Base-by-base conservation (phyloP, 1,140 invertebrate genomes). In the Apis dorsata region DNA sequence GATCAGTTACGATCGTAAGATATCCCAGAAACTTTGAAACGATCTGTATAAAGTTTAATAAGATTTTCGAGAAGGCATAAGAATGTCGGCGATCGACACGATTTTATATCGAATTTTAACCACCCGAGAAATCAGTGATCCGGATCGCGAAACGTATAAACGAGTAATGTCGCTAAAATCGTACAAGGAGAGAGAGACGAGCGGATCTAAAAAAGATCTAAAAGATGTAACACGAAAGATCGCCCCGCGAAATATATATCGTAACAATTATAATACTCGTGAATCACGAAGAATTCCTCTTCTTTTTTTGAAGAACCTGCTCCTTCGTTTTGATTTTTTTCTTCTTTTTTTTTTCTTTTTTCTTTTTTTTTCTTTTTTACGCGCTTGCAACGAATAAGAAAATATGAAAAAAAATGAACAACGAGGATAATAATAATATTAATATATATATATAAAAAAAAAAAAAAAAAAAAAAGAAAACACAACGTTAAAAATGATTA, bases 401-500 rank as follows among this genome's bases (percentile, higher is more conserved):
- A 65, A 51, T 73, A 66, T 53, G 74, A 77, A 51, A 77, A 34
- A 66, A 21, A 69, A 57, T 55, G 85, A 77, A 73, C 68, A 84
- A 77, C 77, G 75, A 78, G 78, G 66, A 55, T 57, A 82, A 82
- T 73, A 85, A 73, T 60, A 49, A 49, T 74, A 74, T 19, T 60
- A 60, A 3, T 34, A 34, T 34, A 24, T 24, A 24, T 24, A 24
- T 24, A 24, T 2, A 34, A 34, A 34, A 34, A 34, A 34, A 34
- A 62, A 59, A 83, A 68, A 44, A n/a, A 71, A 63, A 24, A 28
- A 63, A 12, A 63, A 28, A 63, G 62, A 62, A 19, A 71, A 87
- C 81, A 81, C 55, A 85, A 79, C 69, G 68, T 71, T 34, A 74
- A 81, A 55, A 57, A 85, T 71, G 78, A 84, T 68, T 60, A 72